Base-by-base conservation (phyloP, 2,888 invertebrate species). In the Digitonthophagus gazella region DNA sequence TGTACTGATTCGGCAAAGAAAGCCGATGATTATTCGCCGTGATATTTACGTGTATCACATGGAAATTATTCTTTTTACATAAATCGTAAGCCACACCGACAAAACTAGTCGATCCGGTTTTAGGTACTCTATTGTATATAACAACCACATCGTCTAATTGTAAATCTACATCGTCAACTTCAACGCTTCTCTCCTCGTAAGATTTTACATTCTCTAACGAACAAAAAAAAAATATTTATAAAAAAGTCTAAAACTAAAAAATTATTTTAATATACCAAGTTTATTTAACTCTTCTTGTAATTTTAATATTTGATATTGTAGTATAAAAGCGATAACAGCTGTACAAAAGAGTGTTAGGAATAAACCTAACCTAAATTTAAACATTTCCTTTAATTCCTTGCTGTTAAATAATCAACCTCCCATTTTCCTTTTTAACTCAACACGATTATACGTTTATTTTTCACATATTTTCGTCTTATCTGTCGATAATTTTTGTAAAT, bases 31-130 rank as follows among this genome's bases (percentile, higher is more conserved):
- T 93, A 82, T 98, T 98, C 71, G 94, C 95, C 0, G 97, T 96
- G 67, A 97, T 91, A 83, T 99, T 99, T 74, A 99, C 92, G 85
- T 99, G 98, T 75, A 98, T 85, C 55, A 94, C 93, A 83, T 92
- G 91, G 80, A 91, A 95, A 75, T 88, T 88, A 80, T 90, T 92
- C 80, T 88, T 91, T 79, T 90, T 90, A 82, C 95, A 95, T 71
- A 95, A 83, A 82, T 95, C 95, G 78, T 96, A 96, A 0, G 93
- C 93, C 70, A 96, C 89, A 70, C 95, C 95, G 73, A 95, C 95
- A 81, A 98, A 96, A 83, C 96, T 96, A 5, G 98, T 98, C 15
- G 97, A 97, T 14, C 95, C 98, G 28, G 98, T 98, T 85, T 98
- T 98, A 5, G 98, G 98, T 69, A 98, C 96, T 77, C 98, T 88